These are phyloP conservation scores for Drosophila mayaguana DNA, from an alignment of 2,888 invertebrate genomes.

Conservation along the genomic window DNA sequence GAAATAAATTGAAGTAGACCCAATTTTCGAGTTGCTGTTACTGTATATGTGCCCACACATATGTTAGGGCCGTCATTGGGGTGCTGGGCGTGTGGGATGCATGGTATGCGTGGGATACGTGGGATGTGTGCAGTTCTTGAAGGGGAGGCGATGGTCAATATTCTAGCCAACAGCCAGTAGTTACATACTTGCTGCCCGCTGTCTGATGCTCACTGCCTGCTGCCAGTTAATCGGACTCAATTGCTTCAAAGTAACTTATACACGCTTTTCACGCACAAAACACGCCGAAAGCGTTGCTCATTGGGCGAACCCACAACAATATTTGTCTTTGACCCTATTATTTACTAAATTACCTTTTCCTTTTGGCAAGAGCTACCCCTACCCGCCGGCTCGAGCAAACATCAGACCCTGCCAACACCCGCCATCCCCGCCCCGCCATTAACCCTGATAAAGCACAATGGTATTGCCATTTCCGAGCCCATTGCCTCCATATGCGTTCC, in stretches of 20 bases:
- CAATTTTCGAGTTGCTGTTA: background rate
- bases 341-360: conserved; percentile 80
- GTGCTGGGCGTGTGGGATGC: conserved; percentile 3
- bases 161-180: background rate
- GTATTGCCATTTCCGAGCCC: conserved; percentile 42
- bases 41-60: conserved; percentile 17
- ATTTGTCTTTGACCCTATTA: conserved; percentile 80
- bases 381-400: conserved; percentile 32
- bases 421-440: background rate
- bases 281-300: conserved; percentile 66
- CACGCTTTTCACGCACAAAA: conserved; percentile 79
- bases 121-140: conserved; percentile 8
- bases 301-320: conserved; percentile 67
- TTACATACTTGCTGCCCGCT: background rate
- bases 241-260: conserved; percentile 74
- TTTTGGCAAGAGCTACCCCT: conserved; percentile 48
- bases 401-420: conserved; percentile 21
- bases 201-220: conserved; percentile 3
- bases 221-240: conserved; percentile 74
- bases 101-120: conserved; percentile 12
- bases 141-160: conserved; percentile 28
- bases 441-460: conserved; percentile 36
- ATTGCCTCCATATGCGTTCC: conserved; percentile 34
- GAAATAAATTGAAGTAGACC: conserved; percentile 10
- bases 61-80: conserved; percentile 8